phyloP scores from a whole-genome alignment of 2,113 vertebrate species.

The Plectropomus leopardus region DNA sequence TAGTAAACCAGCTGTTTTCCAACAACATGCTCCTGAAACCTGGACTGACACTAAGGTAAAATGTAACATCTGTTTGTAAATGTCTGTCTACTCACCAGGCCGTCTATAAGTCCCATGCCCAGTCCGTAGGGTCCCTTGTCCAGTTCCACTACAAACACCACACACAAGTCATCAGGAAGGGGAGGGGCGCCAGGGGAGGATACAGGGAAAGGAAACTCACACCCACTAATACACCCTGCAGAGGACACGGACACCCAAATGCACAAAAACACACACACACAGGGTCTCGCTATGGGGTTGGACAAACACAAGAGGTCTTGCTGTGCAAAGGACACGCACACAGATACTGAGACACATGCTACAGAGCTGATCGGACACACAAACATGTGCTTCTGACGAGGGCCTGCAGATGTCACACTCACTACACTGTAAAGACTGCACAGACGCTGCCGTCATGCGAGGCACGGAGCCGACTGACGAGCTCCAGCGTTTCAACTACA shows the following conservation, averaged over 20 bases:
- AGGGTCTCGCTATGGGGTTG: slow-evolving; percentile 72
- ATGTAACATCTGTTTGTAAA: background rate
- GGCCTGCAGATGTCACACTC: slow-evolving; percentile 59
- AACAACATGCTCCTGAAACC: background rate
- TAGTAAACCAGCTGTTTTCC: background rate
- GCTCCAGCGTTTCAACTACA: background rate
- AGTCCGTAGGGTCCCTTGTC: slow-evolving; percentile 93
- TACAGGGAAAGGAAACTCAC: slow-evolving; percentile 87
- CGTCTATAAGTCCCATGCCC: slow-evolving; percentile 97
- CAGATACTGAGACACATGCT: slow-evolving; percentile 42
- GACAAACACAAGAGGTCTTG: slow-evolving; percentile 56
- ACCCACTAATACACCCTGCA: slow-evolving; percentile 86
- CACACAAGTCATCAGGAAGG: slow-evolving; percentile 90
- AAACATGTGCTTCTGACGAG: slow-evolving; percentile 33
- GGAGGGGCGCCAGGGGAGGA: slow-evolving; percentile 87
- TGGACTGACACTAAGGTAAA: background rate
- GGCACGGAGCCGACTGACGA: background rate
- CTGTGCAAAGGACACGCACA: slow-evolving; percentile 46
- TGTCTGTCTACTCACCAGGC: slow-evolving; percentile 88
- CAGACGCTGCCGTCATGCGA: background rate
- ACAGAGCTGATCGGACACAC: slow-evolving; percentile 31
- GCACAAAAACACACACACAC: slow-evolving; percentile 59
- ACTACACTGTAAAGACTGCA: slow-evolving; percentile 7
- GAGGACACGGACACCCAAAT: slow-evolving; percentile 76
- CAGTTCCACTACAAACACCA: slow-evolving; percentile 94